Evolutionary conservation across 35 echinoderm and acorn worm genomes (phyloP).

Genomic region (Hemicentrotus pulcherrimus): DNA sequence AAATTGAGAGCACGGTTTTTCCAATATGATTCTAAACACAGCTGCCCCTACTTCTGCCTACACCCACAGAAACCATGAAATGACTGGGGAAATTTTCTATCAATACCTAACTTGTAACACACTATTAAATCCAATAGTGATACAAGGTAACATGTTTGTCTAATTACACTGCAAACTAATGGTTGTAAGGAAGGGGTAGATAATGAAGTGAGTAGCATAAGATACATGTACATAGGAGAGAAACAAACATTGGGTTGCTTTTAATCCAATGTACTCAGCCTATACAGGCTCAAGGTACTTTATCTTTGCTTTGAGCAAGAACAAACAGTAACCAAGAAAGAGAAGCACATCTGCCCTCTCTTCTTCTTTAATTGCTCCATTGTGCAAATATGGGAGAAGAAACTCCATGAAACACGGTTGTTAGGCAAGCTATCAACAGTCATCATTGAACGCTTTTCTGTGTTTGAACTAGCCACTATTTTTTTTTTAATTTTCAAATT

Average conservation of each 20-base stretch:
- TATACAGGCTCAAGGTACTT: neutral
- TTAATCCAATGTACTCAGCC: neutral
- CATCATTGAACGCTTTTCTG: neutral
- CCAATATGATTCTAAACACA: neutral
- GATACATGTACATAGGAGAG: neutral
- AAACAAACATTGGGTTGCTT: neutral
- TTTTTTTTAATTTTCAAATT: neutral
- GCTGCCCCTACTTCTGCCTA: neutral
- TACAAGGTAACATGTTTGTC: neutral
- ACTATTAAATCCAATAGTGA: neutral
- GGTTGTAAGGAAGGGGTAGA: neutral
- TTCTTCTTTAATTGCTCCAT: neutral
- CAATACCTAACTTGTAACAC: neutral
- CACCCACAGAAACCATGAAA: neutral
- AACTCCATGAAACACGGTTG: neutral
- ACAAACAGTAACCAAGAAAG: conserved; percentile 4
- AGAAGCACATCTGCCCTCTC: neutral
- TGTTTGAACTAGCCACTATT: neutral
- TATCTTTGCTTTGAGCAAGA: neutral
- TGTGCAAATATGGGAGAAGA: neutral
- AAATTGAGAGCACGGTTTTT: neutral
- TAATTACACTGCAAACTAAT: neutral
- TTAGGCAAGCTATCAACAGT: neutral
- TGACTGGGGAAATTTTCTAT: neutral
- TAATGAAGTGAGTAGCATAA: neutral